Percentiles rank a stretch among this genome's conserved stretches.
phyloP scores from a whole-genome alignment of 2,888 invertebrate genomes.

The Dichetophora obliterata region DNA sequence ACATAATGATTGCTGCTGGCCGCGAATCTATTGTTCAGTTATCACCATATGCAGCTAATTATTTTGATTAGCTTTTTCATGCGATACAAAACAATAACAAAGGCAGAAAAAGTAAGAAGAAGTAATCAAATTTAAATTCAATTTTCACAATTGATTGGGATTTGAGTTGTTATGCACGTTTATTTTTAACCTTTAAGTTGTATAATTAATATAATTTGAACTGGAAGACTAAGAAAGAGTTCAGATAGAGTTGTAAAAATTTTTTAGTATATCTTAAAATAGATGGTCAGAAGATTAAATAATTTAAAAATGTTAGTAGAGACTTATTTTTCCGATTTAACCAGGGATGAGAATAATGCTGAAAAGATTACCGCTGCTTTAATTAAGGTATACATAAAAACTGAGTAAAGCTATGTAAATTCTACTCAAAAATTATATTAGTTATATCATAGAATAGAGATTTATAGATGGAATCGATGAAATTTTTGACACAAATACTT shows the following conservation, averaged over 20 bases:
- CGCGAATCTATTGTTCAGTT: slow-evolving; percentile 2
- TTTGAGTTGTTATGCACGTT: not conserved
- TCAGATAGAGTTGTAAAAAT: not conserved
- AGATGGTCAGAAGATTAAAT: not conserved
- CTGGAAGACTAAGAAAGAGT: not conserved
- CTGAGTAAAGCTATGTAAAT: too few relatives aligned
- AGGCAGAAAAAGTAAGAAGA: not conserved
- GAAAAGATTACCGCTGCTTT: too few relatives aligned
- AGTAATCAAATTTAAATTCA: slow-evolving; percentile 21
- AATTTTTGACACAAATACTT: too few relatives aligned
- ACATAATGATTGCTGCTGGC: not conserved
- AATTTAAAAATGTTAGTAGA: too few relatives aligned
- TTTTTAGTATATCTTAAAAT: not conserved
- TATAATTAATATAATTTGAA: not conserved
- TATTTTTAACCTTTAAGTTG: not conserved
- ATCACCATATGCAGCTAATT: slow-evolving; percentile 22
- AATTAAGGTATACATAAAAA: too few relatives aligned
- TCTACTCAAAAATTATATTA: too few relatives aligned
- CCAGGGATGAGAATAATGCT: too few relatives aligned
- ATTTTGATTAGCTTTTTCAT: slow-evolving; percentile 16
- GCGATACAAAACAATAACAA: slow-evolving; percentile 13
- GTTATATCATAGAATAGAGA: too few relatives aligned
- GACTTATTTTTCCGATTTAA: too few relatives aligned
- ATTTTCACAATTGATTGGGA: not conserved
- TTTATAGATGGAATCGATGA: too few relatives aligned